Conservation (phyloP, 2,888 invertebrate genomes). For the Pyrgus malvae region DNA sequence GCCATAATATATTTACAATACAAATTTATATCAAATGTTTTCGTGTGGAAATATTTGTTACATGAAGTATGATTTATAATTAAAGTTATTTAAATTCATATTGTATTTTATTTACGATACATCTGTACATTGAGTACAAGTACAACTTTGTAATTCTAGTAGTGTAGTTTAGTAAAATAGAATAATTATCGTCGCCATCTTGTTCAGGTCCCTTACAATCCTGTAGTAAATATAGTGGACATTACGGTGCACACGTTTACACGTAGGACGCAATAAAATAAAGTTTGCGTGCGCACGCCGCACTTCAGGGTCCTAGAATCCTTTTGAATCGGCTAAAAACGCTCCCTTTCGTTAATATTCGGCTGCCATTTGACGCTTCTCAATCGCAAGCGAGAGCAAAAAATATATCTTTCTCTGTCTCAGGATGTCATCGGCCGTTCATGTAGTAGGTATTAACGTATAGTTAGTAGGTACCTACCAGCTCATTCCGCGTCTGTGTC, state of each 20-base stretch:
- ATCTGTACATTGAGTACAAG: too few relatives aligned
- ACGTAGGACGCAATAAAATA: constrained; percentile 36
- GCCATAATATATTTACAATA: constrained; percentile 30
- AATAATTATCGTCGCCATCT: constrained; percentile 18
- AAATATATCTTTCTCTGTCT: constrained; percentile 47
- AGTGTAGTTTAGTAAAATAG: background rate
- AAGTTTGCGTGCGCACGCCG: constrained; percentile 72
- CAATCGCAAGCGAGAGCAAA: constrained; percentile 39
- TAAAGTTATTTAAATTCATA: constrained; percentile 25
- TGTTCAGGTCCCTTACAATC: constrained; percentile 12
- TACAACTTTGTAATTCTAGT: too few relatives aligned
- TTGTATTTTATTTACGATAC: constrained; percentile 11
- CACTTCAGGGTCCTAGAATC: constrained; percentile 54
- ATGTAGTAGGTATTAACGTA: constrained; percentile 48
- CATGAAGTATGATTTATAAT: constrained; percentile 29
- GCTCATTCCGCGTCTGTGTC: constrained; percentile 69
- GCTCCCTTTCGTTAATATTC: constrained; percentile 45
- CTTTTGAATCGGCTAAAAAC: constrained; percentile 46
- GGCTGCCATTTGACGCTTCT: constrained; percentile 37
- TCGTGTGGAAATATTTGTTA: constrained; percentile 20
- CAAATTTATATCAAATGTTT: constrained; percentile 24
- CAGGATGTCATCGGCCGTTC: constrained; percentile 70
- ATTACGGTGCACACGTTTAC: constrained; percentile 28
- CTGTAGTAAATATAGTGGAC: constrained; percentile 8
- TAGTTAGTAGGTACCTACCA: constrained; percentile 39